phyloP scores from a whole-genome alignment of 2,888 invertebrate genomes.

The Ceriagrion tenellum region DNA sequence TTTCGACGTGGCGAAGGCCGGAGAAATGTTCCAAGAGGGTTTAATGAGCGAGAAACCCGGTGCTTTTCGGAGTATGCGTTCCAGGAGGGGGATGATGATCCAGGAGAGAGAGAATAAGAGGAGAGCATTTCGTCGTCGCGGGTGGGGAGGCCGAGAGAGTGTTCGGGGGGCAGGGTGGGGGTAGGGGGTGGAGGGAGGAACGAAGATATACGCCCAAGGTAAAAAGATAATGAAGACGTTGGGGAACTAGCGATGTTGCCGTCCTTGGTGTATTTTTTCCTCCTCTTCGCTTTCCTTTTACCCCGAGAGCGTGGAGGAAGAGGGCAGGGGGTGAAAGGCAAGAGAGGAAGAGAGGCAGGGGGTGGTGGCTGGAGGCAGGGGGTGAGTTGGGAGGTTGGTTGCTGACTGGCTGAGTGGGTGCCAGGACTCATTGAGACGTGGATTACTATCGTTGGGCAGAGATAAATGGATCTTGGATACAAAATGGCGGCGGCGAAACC shows the following conservation, averaged over 20 bases:
- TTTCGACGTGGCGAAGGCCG: not conserved
- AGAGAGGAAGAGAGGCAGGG: too few species aligned
- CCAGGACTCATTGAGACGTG: not conserved
- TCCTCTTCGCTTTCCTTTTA: not conserved
- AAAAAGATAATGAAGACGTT: constrained; percentile 27
- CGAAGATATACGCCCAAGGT: constrained; percentile 23
- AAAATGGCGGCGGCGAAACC: constrained; percentile 52
- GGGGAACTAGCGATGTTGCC: not conserved
- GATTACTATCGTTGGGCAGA: constrained; percentile 39
- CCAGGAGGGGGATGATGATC: not conserved
- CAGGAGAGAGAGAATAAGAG: too few species aligned
- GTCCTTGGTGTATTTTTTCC: not conserved
- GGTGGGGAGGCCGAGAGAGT: not conserved
- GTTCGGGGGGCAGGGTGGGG: not conserved
- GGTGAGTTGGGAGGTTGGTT: not conserved
- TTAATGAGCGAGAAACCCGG: constrained; percentile 61
- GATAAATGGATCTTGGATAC: constrained; percentile 61
- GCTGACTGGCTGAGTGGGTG: not conserved
- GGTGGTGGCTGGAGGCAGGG: too few species aligned
- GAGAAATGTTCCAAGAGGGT: constrained; percentile 32
- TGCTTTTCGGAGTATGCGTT: constrained; percentile 26
- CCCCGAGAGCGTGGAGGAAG: not conserved
- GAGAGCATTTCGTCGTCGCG: not conserved
- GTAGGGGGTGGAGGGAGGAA: not conserved
- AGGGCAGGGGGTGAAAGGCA: not conserved